A percentile compares a stretch with the other conserved stretches of the same genome.
Evolutionary conservation across 92 coral and sea anemone genomes (phyloP).

Genomic region (Montipora capitata): DNA sequence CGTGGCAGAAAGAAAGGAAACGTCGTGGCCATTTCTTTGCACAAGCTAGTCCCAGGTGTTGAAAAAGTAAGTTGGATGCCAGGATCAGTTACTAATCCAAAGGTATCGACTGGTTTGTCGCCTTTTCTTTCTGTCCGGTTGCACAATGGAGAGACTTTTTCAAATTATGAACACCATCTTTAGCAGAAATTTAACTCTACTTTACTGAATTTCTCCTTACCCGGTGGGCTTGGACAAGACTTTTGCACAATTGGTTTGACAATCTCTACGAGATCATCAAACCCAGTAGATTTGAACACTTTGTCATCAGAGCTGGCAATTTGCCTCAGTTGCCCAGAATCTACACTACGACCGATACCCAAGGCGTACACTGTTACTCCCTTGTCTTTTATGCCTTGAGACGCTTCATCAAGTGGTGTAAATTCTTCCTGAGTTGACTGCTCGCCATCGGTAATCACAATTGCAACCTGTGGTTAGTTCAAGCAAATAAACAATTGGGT

Average conservation of each 20-base stretch:
- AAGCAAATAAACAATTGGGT: no score
- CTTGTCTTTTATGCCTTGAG: constrained; percentile 68
- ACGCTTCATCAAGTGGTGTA: constrained; percentile 63
- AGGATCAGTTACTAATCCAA: no score
- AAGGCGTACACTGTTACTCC: constrained; percentile 67
- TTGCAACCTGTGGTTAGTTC: constrained; percentile 49
- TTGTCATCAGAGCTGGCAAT: constrained; percentile 52
- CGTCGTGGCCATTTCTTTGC: no score
- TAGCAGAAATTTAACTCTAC: no score
- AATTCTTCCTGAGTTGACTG: constrained; percentile 49
- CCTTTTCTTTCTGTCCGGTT: no score
- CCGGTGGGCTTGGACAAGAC: constrained; percentile 29
- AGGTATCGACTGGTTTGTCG: no score
- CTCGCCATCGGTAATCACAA: constrained; percentile 77
- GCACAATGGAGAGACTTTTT: no score
- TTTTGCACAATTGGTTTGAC: constrained; percentile 47
- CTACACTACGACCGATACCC: constrained; percentile 63
- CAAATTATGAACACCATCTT: no score
- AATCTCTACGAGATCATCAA: constrained; percentile 17
- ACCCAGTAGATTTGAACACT: constrained; percentile 22
- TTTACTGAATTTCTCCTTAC: background rate
- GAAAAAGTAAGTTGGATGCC: no score
- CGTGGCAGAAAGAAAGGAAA: no score
- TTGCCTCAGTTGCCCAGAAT: constrained; percentile 37
- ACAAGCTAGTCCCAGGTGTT: no score